Evolutionary conservation across 2,113 vertebrate genomes (phyloP).

Genomic region (Ameiurus melas): DNA sequence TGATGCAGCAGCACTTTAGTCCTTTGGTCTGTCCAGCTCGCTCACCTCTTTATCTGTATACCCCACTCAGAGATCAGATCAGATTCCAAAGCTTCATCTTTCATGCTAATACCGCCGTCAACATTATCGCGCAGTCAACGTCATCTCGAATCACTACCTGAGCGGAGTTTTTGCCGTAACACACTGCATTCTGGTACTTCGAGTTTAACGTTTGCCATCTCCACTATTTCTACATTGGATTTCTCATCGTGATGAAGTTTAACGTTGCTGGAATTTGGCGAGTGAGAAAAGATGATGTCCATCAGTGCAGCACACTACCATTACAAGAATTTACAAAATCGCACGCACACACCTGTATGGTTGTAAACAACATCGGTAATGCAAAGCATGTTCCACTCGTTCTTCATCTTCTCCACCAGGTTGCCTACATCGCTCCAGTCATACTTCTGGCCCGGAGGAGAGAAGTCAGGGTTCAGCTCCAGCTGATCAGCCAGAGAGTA

Average conservation of each 20-base stretch:
- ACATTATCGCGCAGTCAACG: background rate
- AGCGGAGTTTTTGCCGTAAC: background rate
- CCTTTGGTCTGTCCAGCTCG: background rate
- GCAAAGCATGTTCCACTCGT: constrained; percentile 85
- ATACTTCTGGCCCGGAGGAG: constrained; percentile 71
- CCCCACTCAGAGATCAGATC: background rate
- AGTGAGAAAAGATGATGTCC: too few relatives aligned
- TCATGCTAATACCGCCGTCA: background rate
- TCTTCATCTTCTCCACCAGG: constrained; percentile 83
- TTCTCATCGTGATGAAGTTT: background rate
- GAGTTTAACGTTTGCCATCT: background rate
- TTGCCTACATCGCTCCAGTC: constrained; percentile 79
- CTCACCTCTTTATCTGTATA: too few relatives aligned
- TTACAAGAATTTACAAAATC: too few relatives aligned
- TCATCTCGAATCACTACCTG: background rate
- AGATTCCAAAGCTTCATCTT: background rate
- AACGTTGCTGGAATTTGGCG: background rate
- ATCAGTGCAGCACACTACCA: too few relatives aligned
- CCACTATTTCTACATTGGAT: background rate
- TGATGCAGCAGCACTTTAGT: background rate
- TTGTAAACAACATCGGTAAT: constrained; percentile 92
- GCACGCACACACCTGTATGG: constrained; percentile 78
- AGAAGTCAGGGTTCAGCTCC: constrained; percentile 86
- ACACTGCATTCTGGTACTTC: background rate
- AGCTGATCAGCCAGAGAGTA: constrained; percentile 86